Base-by-base conservation (phyloP, 2,113 vertebrate species). In the Micromys minutus region DNA sequence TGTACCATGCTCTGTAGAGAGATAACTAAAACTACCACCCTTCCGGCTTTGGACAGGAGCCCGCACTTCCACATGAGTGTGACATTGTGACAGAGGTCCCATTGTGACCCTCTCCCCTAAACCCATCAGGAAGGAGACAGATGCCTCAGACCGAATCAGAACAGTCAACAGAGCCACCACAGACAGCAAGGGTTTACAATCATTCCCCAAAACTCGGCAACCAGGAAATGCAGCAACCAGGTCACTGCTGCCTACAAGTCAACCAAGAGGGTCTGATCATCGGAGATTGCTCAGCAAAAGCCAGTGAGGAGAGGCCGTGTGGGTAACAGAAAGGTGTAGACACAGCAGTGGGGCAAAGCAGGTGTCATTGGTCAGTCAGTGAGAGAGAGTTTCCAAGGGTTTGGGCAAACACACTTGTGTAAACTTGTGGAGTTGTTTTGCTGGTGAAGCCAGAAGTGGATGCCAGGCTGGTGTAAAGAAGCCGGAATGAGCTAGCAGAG, bases 201-300 rank as follows among this genome's bases (percentile, higher is more conserved):
- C 87, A 42, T 39, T 74, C 80, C 50, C 31, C 26, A 12, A n/a
- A 69, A 76, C 45, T 65, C 80, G 71, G 12, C 31, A 34, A n/a
- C 26, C 0, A 17, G n/a, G 42, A 13, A 22, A 4, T 59, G 36
- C 47, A 19, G 17, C 3, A 42, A n/a, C 72, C 5, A 0, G n/a
- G 69, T 42, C 3, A 0, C 88, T 31, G 0, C 31, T 47, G 19
- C 21, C 63, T 50, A 39, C 83, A 36, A 42, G 22, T n/a, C 89
- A 75, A 83, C 29, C 34, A 9, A 57, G 50, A 92, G 36, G n/a
- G 57, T 65, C 1, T 36, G 71, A 21, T 0, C n/a, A 79, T n/a
- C 3, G 21, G 59, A 75, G 39, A 65, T 76, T 76, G 34, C 80
- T 34, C 76, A 36, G 34, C 36, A 42, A 8, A 29, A 63, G 59